Evolutionary conservation across 2,797 vertebrate genomes (phyloP), one percentile per base, ranked within the genome.

Genomic region (Halcyon leucocephala): DNA sequence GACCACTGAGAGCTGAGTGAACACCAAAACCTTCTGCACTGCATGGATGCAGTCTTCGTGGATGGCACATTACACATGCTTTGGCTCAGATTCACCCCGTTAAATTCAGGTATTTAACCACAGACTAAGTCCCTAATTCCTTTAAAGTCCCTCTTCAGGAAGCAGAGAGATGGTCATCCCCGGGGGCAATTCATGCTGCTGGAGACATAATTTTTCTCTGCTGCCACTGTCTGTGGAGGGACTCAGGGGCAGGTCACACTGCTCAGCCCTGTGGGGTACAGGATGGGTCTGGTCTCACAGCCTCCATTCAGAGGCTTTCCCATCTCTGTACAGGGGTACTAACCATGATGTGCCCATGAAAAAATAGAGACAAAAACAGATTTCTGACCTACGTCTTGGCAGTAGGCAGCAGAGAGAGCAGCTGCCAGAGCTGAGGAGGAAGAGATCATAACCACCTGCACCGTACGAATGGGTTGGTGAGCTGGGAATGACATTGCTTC

Each of bases 321-420:
- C 1, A 0, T 26, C 58, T n/a, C 16, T 0, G 0, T 71, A 15
- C 2, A 3, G 20, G 1, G 4, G 8, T 37, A 55, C 22, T 33
- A 14, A 84, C 37, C 1, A 2, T 0, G 0, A 10, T 2, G 7
- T 12, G 35, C 35, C 46, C 58, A 41, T 51, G 31, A 76, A 82
- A 78, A 46, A 85, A 60, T 0, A 64, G 33, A 86, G 39, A 87
- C 64, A 67, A 74, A 93, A 95, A 66, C 57, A 89, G 76, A 37
- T 49, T 94, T 82, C 76, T 87, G 89, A 87, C 78, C 93, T 89
- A 92, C 64, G 91, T 97, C 64, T 76, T 72, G 57, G 48, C 74
- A 70, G 77, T 15, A 55, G 37, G 35, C 72, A 71, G 70, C 58
- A 26, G 5, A 1, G 20, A n/a, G 42, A 80, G 57, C 0, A 2